phyloP scores from a whole-genome alignment of 2,113 vertebrate species.

The Sinocyclocheilus anophthalmus region DNA sequence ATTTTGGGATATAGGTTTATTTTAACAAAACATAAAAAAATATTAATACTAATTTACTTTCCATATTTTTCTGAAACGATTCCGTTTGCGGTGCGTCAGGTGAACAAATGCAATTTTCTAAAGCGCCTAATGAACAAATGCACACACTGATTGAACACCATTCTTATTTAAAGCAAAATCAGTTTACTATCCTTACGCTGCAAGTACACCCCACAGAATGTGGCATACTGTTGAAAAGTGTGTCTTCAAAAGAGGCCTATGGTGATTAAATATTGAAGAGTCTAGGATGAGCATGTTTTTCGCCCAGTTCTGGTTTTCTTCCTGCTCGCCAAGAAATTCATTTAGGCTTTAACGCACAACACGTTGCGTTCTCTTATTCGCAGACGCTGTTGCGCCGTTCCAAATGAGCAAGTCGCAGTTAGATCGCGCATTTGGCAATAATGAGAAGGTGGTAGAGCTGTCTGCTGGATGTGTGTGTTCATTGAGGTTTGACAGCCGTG shows the following conservation, averaged over 20 bases:
- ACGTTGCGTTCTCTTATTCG: constrained; percentile 50
- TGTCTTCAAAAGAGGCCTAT: constrained; percentile 62
- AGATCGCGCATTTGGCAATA: constrained; percentile 58
- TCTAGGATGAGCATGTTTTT: constrained; percentile 52
- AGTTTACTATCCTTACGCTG: neutral
- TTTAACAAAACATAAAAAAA: no score
- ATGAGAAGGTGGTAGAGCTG: constrained; percentile 74
- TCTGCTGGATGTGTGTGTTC: constrained; percentile 78
- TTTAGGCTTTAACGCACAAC: constrained; percentile 32
- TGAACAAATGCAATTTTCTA: neutral
- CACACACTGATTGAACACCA: neutral
- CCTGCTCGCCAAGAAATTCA: constrained; percentile 46
- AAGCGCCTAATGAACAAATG: neutral
- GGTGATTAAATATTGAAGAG: constrained; percentile 72
- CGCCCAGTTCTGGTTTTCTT: constrained; percentile 52
- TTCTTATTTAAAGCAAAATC: constrained; percentile 4
- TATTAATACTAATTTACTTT: neutral
- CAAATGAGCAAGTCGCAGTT: constrained; percentile 65
- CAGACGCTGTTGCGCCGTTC: constrained; percentile 63
- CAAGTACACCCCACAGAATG: constrained; percentile 24
- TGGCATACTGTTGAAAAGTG: constrained; percentile 43
- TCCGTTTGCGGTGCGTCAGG: neutral
- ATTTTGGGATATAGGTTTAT: no score
- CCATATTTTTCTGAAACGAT: neutral
- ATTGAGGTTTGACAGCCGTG: constrained; percentile 83